A percentile compares a stretch with the other conserved stretches of the same genome.
These are phyloP conservation scores for Dugesia japonica DNA, from an alignment of 2,888 invertebrate genomes.

Conservation along the genomic window DNA sequence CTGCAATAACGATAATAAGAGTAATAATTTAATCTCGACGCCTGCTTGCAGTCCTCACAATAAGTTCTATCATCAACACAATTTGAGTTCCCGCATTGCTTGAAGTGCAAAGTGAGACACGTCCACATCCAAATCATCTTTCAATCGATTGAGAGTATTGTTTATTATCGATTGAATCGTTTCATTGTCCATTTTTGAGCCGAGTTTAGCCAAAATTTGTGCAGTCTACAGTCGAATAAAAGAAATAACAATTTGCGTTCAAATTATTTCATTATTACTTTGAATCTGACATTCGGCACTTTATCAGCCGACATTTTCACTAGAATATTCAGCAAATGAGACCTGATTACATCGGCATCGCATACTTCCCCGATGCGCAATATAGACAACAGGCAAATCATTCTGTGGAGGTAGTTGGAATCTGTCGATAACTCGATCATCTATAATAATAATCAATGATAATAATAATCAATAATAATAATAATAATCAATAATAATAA, in stretches of 20 bases:
- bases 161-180: not conserved
- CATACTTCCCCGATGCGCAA: conserved; percentile 64
- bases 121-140: not conserved
- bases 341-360: conserved; percentile 75
- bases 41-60: too few relatives aligned
- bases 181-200: not conserved
- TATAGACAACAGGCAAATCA: conserved; percentile 91
- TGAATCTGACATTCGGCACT: conserved; percentile 94
- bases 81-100: not conserved
- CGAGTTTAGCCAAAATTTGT: not conserved
- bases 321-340: conserved; percentile 81
- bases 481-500: too few relatives aligned
- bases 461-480: too few relatives aligned
- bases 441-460: not conserved
- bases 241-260: too few relatives aligned
- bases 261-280: conserved; percentile 54
- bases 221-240: not conserved
- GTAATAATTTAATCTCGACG: too few relatives aligned
- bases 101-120: not conserved
- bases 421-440: conserved; percentile 5
- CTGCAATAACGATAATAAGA: too few relatives aligned
- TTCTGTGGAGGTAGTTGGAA: conserved; percentile 78
- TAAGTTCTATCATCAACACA: not conserved
- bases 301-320: conserved; percentile 79
- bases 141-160: conserved; percentile 1